Evolutionary conservation across 2,888 invertebrate species (phyloP), one percentile per base, ranked within the genome.

Genomic region (Scaptomyza polygonia): DNA sequence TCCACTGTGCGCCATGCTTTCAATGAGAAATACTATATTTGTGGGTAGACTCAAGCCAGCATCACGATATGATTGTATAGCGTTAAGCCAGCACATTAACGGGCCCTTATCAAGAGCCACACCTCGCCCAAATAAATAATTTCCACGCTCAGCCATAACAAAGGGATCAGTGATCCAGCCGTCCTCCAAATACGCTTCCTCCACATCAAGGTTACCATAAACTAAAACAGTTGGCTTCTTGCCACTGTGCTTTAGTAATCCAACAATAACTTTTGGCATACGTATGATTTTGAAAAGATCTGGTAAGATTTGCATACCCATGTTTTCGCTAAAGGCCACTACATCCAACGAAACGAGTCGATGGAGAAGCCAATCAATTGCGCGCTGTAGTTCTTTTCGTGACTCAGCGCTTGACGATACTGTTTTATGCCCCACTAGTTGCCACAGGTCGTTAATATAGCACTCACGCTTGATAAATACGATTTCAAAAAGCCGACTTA

Each of bases 171-270:
- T 67, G 0, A 53, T 9, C 78, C 78, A 78, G 9, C 78, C 78
- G 6, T 78, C 77, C 0, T 45, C 34, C 4, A 45, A 7, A 1
- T 30, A 3, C 0, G 78, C 78, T 34, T 74, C 77, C 21, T 72
- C 75, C n/a, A 78, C 78, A 62, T 78, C 78, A 21, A 78, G 49
- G 55, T 78, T 75, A 6, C 72, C 77, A 39, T 75, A 77, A 1
- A 78, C 67, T 9, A 78, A 36, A 11, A 78, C 62, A 2, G 77
- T 78, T 39, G 63, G 75, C 4, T 39, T 67, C 1, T 57, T 32
- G 2, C 49, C 40, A 36, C 21, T 54, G 4, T 62, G 39, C 3
- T 30, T 61, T 0, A 75, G 12, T 3, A 72, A 30, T 3, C 72
- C 78, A 43, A 77, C 69, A 25, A 77, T 59, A 0, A 55, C 48